Evolutionary conservation across 2,113 vertebrate species (phyloP), one percentile per base, ranked within the genome.

Genomic region (Neopipo cinnamomea): DNA sequence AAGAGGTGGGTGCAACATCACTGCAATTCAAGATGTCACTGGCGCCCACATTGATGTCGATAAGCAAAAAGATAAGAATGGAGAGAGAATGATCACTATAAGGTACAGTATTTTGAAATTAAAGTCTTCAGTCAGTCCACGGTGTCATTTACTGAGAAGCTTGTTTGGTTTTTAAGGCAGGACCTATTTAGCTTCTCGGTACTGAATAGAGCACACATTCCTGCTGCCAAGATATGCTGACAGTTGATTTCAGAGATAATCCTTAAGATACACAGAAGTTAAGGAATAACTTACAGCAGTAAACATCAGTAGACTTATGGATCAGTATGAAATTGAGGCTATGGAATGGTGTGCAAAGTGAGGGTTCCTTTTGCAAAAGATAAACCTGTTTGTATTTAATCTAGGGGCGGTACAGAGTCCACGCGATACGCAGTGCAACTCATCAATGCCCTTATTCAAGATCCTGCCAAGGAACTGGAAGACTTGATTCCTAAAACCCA

Each of bases 11-110:
- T 99, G 99, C 97, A 99, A 99, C 97, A 99, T 99, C 95, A 99
- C 99, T 71, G 99, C 99, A 61, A 99, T 99, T 97, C 99, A 99
- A 91, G 99, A 99, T 92, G 99, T 99, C 95, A 99, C 99, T 41
- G 99, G 99, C 84, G 99, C 99, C 80, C 99, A 99, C 95, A 99
- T 99, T 95, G 99, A 99, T 9, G 99, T 99, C 85, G 99, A 99
- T 98, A 99, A 99, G 95, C 99, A 99, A 97, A 99, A 99, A 97
- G 99, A 99, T 98, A 99, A 99, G 96, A 99, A 99, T 55, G 99
- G 99, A 81, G 99, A 99, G 96, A 98, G 99, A 96, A 99, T 99
- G 99, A 99, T 99, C 97, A 99, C 99, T 81, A 99, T 99, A 97
- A 99, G 99, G 99, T 99, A 98, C 63, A 20, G 92, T 96, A 88